Evolutionary conservation across 2,797 vertebrate genomes (phyloP), one percentile per base, ranked within the genome.

Genomic region (Sebastes glaucus): DNA sequence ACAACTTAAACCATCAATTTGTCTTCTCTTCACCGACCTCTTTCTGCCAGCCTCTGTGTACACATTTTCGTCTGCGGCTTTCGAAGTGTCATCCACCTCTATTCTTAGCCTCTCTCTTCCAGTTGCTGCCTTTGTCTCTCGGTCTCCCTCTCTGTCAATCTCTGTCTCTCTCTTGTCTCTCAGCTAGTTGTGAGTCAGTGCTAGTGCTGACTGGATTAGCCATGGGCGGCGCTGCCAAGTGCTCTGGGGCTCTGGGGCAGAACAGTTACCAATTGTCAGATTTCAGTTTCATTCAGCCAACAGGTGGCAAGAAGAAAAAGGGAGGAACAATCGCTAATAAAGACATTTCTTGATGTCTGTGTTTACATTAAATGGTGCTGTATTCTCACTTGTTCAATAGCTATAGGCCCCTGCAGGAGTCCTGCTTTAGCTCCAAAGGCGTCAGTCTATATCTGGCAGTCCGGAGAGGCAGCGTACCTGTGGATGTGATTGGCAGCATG

Each of bases 181-280:
- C 81, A 77, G 79, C 83, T 80, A 63, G 81, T 86, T 84, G 83
- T 84, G 82, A 93, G 87, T 92, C 89, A 74, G 80, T 72, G 70
- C 74, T 76, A 72, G 82, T 79, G 75, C 86, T 74, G 32, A 72
- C 85, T 87, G 92, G 92, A 92, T 94, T 91, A 94, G 90, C 88
- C 63, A 84, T 56, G 69, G 83, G 88, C 81, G 52, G 60, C 86
- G 88, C 74, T 86, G 89, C 87, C 85, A 88, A 90, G 79, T 76
- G 86, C 79, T 89, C 78, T 42, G 76, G 68, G 75, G 79, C 82
- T 89, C 56, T 61, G 81, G 81, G 85, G 85, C 84, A 88, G 86
- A 91, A 91, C 88, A 69, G 76, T 92, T 88, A 80, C 74, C 87
- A 82, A 80, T 89, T 91, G 86, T 89, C 80, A 86, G 85, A 88